phyloP scores from a whole-genome alignment of 1,140 invertebrate species.

The Macrobrachium rosenbergii region DNA sequence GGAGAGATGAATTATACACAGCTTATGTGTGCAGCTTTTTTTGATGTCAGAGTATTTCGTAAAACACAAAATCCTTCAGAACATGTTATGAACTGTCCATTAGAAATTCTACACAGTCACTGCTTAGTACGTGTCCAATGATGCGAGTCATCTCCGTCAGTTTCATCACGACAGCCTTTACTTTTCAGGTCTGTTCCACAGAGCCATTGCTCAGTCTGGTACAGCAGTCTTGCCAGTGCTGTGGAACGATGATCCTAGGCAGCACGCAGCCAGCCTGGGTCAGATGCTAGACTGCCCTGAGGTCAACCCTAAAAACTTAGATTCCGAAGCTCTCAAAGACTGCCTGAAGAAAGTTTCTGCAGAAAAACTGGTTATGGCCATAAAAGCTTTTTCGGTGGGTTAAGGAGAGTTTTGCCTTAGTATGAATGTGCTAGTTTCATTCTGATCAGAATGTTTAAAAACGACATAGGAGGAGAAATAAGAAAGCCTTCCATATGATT shows the following conservation, averaged over 20 bases:
- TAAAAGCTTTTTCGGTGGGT: not conserved
- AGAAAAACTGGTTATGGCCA: not conserved
- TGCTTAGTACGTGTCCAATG: not conserved
- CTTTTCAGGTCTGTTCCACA: slow-evolving; percentile 34
- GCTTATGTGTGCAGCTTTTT: no score
- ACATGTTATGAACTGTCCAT: not conserved
- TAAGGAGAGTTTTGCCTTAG: no score
- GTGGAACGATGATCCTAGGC: not conserved
- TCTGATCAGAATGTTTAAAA: no score
- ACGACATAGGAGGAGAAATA: no score
- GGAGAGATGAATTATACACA: no score
- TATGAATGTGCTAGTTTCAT: no score
- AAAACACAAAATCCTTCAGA: no score
- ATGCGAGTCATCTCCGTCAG: no score
- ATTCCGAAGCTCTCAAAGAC: not conserved
- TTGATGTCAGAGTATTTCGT: no score
- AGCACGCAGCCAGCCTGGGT: not conserved
- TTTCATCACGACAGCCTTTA: not conserved
- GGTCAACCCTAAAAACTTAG: not conserved
- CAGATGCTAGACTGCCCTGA: not conserved
- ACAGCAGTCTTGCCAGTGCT: not conserved
- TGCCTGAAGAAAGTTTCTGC: not conserved
- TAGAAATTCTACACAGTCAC: not conserved
- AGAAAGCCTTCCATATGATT: no score
- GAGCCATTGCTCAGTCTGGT: slow-evolving; percentile 41